phyloP scores from a whole-genome alignment of 2,888 invertebrate genomes.

The Sepiola atlantica region DNA sequence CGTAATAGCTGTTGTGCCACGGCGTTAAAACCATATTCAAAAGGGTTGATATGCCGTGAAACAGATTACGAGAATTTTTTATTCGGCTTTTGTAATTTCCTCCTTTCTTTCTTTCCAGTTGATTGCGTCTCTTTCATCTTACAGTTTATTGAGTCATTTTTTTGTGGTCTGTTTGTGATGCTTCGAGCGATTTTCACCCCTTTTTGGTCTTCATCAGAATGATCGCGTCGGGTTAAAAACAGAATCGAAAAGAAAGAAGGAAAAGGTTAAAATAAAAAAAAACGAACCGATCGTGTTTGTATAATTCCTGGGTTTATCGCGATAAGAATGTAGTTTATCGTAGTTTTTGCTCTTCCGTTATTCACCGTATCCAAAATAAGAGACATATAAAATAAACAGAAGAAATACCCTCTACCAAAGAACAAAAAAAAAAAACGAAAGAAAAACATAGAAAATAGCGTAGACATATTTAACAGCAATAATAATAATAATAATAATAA shows the following conservation, averaged over 20 bases:
- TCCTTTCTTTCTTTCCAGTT: background rate
- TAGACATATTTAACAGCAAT: background rate
- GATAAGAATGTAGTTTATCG: background rate
- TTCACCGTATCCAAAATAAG: background rate
- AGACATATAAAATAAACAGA: background rate
- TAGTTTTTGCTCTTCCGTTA: background rate
- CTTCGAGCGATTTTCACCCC: background rate
- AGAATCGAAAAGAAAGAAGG: background rate
- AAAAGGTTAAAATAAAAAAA: background rate
- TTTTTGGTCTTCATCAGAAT: background rate
- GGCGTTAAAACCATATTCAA: no score
- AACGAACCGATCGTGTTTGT: background rate
- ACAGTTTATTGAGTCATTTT: background rate
- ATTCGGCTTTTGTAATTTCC: background rate
- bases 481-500: background rate
- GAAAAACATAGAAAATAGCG: no score
- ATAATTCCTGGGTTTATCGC: background rate
- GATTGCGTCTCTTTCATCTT: background rate
- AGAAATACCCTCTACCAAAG: no score
- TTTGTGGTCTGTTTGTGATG: background rate
- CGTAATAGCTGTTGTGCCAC: no score
- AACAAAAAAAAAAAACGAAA: no score
- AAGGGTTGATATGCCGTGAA: no score
- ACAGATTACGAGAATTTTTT: no score
- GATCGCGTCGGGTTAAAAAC: background rate